Evolutionary conservation across 2,113 vertebrate species (phyloP).

Genomic region (Alligator mississippiensis): DNA sequence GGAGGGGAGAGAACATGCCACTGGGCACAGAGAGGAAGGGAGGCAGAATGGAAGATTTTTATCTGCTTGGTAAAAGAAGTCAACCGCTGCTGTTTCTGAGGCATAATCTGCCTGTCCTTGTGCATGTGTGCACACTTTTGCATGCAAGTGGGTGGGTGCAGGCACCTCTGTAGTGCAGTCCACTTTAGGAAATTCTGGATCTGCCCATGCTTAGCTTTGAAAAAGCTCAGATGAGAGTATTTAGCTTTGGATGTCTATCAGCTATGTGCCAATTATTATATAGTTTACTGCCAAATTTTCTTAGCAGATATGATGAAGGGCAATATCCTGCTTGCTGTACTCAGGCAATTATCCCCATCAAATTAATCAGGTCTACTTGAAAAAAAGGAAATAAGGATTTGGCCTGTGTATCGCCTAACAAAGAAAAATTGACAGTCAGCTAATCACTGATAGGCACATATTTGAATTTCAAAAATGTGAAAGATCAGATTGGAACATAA

Average conservation of each 20-base stretch:
- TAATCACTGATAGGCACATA: background rate
- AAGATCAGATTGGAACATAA: background rate
- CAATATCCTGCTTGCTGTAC: background rate
- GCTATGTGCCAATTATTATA: background rate
- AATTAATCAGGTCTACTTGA: background rate
- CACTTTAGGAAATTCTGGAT: too few relatives aligned
- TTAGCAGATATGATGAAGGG: background rate
- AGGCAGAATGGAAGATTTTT: too few relatives aligned
- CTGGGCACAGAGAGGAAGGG: too few relatives aligned
- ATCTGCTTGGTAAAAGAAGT: too few relatives aligned
- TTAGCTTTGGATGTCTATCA: background rate
- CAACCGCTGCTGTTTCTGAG: too few relatives aligned
- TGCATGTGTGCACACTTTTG: too few relatives aligned
- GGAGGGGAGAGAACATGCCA: too few relatives aligned
- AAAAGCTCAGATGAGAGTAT: conserved; percentile 8
- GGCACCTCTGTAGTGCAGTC: too few relatives aligned
- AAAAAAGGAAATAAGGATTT: background rate
- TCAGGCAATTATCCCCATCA: background rate
- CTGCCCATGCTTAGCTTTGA: background rate
- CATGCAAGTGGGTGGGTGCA: too few relatives aligned
- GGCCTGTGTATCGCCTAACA: background rate
- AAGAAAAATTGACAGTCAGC: background rate
- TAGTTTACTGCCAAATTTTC: conserved; percentile 4
- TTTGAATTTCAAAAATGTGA: background rate
- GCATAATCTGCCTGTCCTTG: too few relatives aligned